Evolutionary conservation across 2,888 invertebrate genomes (phyloP).

Genomic region (Leptinotarsa rubiginosa): DNA sequence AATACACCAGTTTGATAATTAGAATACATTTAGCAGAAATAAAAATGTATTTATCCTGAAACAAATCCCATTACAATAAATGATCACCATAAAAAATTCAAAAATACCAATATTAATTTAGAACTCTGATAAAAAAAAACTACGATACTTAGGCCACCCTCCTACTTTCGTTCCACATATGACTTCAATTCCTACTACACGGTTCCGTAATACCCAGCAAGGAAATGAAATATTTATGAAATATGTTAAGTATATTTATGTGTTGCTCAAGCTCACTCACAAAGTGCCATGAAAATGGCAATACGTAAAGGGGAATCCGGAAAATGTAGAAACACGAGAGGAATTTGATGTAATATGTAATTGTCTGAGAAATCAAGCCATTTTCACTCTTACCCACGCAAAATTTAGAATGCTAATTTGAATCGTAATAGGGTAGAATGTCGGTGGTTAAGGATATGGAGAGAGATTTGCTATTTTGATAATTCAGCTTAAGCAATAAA

Average conservation of each 20-base stretch:
- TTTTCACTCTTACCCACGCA: constrained; percentile 1
- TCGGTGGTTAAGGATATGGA: neutral
- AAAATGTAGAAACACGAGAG: constrained; percentile 17
- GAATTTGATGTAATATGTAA: constrained; percentile 18
- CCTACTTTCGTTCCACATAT: neutral
- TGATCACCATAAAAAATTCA: too few relatives aligned
- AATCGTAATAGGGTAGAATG: neutral
- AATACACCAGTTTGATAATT: too few relatives aligned
- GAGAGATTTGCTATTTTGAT: constrained; percentile 11
- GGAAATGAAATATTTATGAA: constrained; percentile 19
- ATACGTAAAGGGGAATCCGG: constrained; percentile 5
- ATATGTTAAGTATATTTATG: constrained; percentile 19
- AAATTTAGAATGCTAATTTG: constrained; percentile 1
- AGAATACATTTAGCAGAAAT: too few relatives aligned
- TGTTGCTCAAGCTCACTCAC: constrained; percentile 15
- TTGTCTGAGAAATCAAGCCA: constrained; percentile 16
- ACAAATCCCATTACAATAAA: too few relatives aligned
- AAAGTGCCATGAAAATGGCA: constrained; percentile 17
- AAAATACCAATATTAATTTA: too few relatives aligned
- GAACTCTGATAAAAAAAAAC: too few relatives aligned
- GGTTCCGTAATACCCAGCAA: neutral
- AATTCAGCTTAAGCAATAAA: neutral
- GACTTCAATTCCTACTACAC: neutral
- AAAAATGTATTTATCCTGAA: too few relatives aligned
- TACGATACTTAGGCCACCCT: neutral